These are phyloP conservation scores for Macaca mulatta DNA, from an alignment of 2,113 vertebrate genomes.

Conservation along the genomic window DNA sequence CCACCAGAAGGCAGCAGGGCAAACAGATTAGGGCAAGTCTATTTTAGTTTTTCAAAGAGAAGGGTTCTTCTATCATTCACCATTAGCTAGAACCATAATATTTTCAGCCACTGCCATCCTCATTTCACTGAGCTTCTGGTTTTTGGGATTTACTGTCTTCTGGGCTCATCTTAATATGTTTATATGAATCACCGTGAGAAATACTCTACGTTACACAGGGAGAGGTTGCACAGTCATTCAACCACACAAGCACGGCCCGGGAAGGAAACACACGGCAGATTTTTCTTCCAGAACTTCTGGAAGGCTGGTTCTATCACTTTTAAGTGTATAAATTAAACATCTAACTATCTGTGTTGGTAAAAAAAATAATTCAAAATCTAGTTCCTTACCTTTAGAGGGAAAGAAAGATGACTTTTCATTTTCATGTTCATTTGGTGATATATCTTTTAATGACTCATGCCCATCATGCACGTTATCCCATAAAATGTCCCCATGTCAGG, in stretches of 20 bases:
- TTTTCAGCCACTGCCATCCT: neutral
- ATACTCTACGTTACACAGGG: neutral
- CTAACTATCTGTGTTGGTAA: constrained; percentile 23
- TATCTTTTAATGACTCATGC: neutral
- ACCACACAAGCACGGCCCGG: constrained; percentile 48
- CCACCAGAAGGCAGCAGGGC: constrained; percentile 43
- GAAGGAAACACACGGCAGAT: constrained; percentile 69
- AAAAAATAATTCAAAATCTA: constrained; percentile 35
- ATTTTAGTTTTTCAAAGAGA: constrained; percentile 28
- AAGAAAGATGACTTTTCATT: constrained; percentile 31
- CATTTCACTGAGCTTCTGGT: constrained; percentile 42
- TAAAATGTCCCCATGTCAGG: constrained; percentile 17
- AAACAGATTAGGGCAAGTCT: neutral
- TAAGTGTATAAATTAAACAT: constrained; percentile 1
- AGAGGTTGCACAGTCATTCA: constrained; percentile 11
- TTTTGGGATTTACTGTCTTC: constrained; percentile 32
- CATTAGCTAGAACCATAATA: constrained; percentile 25
- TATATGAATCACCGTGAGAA: constrained; percentile 34
- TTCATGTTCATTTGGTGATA: neutral
- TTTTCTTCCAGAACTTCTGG: constrained; percentile 67
- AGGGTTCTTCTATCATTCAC: constrained; percentile 14
- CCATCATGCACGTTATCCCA: neutral
- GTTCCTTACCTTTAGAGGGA: constrained; percentile 43
- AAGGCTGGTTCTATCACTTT: constrained; percentile 21
- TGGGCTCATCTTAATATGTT: neutral